Evolutionary conservation across 2,888 invertebrate species (phyloP).

Genomic region (Zhuqinia jingwanae): DNA sequence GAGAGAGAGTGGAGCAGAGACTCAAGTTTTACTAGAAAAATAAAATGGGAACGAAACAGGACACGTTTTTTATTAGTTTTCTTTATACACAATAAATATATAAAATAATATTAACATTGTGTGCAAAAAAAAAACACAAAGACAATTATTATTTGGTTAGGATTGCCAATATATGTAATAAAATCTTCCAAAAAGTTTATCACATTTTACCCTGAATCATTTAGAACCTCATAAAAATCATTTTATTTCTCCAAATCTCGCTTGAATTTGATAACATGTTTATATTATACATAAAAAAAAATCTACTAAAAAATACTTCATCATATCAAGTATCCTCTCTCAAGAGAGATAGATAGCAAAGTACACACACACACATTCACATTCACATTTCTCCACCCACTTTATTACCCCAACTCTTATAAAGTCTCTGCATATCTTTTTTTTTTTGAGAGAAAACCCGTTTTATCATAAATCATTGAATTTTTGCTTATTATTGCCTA

Average conservation of each 20-base stretch:
- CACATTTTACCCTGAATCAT: constrained; percentile 34
- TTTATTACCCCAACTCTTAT: constrained; percentile 63
- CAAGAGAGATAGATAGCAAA: constrained; percentile 47
- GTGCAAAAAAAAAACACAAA: neutral
- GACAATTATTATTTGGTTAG: constrained; percentile 41
- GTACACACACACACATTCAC: no score
- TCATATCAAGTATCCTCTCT: constrained; percentile 42
- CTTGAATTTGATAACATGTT: constrained; percentile 24
- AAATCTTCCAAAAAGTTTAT: constrained; percentile 27
- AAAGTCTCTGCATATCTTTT: no score
- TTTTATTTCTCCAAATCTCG: constrained; percentile 39
- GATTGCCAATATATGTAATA: constrained; percentile 44
- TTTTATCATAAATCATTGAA: constrained; percentile 66
- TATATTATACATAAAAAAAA: neutral
- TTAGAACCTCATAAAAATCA: constrained; percentile 55
- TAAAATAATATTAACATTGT: neutral
- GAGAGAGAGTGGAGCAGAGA: no score
- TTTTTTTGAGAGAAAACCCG: constrained; percentile 53
- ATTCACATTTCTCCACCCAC: constrained; percentile 63
- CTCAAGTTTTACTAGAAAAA: no score
- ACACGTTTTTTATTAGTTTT: no score
- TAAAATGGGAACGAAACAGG: no score
- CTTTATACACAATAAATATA: no score
- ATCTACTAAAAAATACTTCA: no score
- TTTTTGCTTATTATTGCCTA: constrained; percentile 56